Evolutionary conservation across 2,888 invertebrate species (phyloP).

Genomic region (Drosophila recens): DNA sequence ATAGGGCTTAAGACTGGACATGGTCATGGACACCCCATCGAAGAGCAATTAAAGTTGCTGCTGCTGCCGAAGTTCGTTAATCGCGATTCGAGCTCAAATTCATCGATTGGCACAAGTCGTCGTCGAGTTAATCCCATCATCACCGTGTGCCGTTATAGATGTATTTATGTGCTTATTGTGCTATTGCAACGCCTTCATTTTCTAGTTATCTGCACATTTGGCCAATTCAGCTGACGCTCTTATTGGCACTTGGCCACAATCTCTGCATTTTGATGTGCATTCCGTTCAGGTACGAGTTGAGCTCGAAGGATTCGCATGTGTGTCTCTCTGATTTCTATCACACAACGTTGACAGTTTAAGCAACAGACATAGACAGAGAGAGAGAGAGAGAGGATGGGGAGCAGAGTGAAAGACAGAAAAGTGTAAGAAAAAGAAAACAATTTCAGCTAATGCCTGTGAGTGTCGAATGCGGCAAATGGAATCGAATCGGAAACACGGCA

Average conservation of each 20-base stretch:
- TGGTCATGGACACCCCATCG: neutral
- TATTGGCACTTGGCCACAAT: constrained; percentile 72
- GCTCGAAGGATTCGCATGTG: constrained; percentile 23
- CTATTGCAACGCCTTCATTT: constrained; percentile 28
- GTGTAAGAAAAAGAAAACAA: constrained; percentile 44
- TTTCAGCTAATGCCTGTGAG: constrained; percentile 50
- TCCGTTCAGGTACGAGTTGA: constrained; percentile 37
- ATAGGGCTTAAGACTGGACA: constrained; percentile 47
- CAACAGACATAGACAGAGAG: constrained; percentile 2
- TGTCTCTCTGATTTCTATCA: constrained; percentile 64
- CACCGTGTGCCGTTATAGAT: constrained; percentile 12
- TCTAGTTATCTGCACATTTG: constrained; percentile 45
- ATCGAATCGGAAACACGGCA: constrained; percentile 21
- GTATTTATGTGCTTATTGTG: constrained; percentile 13
- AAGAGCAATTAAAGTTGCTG: constrained; percentile 57
- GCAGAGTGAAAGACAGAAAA: neutral
- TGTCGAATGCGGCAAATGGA: constrained; percentile 37
- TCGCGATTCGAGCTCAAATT: constrained; percentile 34
- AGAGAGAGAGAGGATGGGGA: neutral
- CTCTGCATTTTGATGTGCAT: constrained; percentile 67
- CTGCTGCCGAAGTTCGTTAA: constrained; percentile 36
- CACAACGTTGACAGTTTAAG: constrained; percentile 60
- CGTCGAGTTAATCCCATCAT: constrained; percentile 42
- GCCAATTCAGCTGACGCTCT: constrained; percentile 51
- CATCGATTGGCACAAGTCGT: constrained; percentile 38